phyloP scores from a whole-genome alignment of 1,140 invertebrate genomes.

The Temnothorax curvispinosus region DNA sequence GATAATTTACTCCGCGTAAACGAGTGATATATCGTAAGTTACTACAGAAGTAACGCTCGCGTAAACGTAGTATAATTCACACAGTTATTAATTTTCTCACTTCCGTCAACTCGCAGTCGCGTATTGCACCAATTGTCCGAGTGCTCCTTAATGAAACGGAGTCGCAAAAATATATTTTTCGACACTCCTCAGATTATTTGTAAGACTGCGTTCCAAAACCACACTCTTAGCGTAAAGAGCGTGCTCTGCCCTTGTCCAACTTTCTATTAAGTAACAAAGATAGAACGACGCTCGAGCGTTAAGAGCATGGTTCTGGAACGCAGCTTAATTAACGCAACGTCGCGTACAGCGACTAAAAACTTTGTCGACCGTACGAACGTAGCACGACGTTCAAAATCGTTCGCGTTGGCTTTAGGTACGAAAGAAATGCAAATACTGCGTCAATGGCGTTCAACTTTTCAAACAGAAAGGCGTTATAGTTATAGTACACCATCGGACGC shows the following conservation, averaged over 20 bases:
- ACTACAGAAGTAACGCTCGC: too few relatives aligned
- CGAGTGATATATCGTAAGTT: too few relatives aligned
- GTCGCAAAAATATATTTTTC: neutral
- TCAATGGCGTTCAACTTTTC: neutral
- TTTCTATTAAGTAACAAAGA: too few relatives aligned
- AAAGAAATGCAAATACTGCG: neutral
- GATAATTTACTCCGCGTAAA: too few relatives aligned
- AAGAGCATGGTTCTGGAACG: too few relatives aligned
- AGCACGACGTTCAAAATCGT: neutral
- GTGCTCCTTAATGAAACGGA: neutral
- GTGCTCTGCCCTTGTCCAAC: too few relatives aligned
- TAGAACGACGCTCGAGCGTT: too few relatives aligned
- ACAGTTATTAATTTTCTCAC: neutral
- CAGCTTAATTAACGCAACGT: too few relatives aligned
- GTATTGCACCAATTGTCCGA: neutral
- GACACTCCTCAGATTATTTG: constrained; percentile 3
- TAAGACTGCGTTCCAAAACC: too few relatives aligned
- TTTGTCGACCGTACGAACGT: neutral
- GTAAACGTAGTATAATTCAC: neutral
- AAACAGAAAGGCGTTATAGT: neutral
- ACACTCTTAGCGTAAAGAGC: too few relatives aligned
- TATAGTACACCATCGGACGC: too few relatives aligned
- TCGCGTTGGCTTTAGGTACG: neutral
- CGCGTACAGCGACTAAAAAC: neutral
- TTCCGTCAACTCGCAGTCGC: neutral